Evolutionary conservation across 1,140 invertebrate species (phyloP), one percentile per base, ranked within the genome.

Genomic region (Drosophila biarmipes): DNA sequence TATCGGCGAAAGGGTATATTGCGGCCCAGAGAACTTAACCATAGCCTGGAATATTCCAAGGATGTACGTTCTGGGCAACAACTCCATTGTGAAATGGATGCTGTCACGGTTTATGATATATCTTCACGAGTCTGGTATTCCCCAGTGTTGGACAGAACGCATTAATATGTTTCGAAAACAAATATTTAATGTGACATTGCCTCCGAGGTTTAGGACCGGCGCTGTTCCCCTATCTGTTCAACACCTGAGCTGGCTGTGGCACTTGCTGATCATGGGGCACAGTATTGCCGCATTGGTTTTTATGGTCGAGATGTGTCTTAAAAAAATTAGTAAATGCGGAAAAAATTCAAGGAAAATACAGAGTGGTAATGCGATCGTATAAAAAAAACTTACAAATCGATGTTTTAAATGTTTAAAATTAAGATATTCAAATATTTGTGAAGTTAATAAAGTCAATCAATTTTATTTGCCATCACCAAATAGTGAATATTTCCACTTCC

Each of bases 61-160:
- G 0, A 40, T 51, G 21, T 38, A 31, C 14, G 46, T 49, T 6
- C 10, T 79, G 4, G 29, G 35, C 12, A 19, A 15, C 0, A 62
- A 78, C 24, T 79, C 75, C 0, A 12, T 78, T 2, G 62, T 31
- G 10, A 37, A 29, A 8, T 6, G 42, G 15, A 11, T 54, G 3
- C 10, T 79, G 0, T 8, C 42, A 1, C 21, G 51, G 4, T 79
- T 45, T 11, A 4, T 58, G 0, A 14, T 12, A 10, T n/a, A 11
- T 11, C 17, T 46, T 1, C 8, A 38, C 0, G 51, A 43, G n/a
- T 19, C 37, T 6, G 76, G 74, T 0, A 3, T 79, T 0, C 0
- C 37, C 0, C 1, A 31, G 0, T n/a, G 58, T 4, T 79, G 76
- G 68, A 6, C 5, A 12, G 0, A 2, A 0, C 0, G 0, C 0